A percentile compares a stretch with the other conserved stretches of the same genome.
phyloP scores from a whole-genome alignment of 2,888 invertebrate genomes.

The Uloborus plumipes region DNA sequence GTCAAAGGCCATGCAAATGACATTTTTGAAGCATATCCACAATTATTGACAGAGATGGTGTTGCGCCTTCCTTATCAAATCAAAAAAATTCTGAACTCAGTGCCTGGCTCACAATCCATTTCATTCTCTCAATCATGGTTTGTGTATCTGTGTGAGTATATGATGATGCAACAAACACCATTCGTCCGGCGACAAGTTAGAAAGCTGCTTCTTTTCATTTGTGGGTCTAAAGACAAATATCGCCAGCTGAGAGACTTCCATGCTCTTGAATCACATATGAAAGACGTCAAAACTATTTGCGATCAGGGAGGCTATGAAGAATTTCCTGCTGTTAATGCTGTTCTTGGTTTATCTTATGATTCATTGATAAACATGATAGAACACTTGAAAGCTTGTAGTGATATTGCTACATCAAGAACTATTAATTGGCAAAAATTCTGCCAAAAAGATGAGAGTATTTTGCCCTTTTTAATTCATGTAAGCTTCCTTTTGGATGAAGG shows the following conservation, averaged over 20 bases:
- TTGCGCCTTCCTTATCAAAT: conserved; percentile 94
- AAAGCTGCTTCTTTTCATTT: conserved; percentile 90
- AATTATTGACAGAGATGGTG: conserved; percentile 95
- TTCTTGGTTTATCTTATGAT: conserved; percentile 81
- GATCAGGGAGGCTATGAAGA: conserved; percentile 69
- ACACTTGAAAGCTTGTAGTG: conserved; percentile 92
- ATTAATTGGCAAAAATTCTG: conserved; percentile 97
- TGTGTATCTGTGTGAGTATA: conserved; percentile 89
- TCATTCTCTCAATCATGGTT: conserved; percentile 80
- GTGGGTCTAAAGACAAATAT: conserved; percentile 96
- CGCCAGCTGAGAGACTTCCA: conserved; percentile 93
- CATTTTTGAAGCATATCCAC: conserved; percentile 93
- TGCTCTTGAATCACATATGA: conserved; percentile 88
- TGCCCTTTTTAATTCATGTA: conserved; percentile 84
- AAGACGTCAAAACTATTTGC: conserved; percentile 69
- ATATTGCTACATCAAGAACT: conserved; percentile 90
- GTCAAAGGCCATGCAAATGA: conserved; percentile 92
- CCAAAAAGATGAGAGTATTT: conserved; percentile 81
- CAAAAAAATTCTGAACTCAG: conserved; percentile 74
- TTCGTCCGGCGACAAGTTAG: conserved; percentile 86
- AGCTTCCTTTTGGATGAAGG: conserved; percentile 89
- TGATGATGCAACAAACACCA: conserved; percentile 95
- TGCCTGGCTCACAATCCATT: conserved; percentile 55
- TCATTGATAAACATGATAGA: conserved; percentile 94
- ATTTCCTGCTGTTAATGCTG: conserved; percentile 38